Evolutionary conservation across 2,797 vertebrate species (phyloP), one percentile per base, ranked within the genome.

Genomic region (Parauchenoglanis punctatus): DNA sequence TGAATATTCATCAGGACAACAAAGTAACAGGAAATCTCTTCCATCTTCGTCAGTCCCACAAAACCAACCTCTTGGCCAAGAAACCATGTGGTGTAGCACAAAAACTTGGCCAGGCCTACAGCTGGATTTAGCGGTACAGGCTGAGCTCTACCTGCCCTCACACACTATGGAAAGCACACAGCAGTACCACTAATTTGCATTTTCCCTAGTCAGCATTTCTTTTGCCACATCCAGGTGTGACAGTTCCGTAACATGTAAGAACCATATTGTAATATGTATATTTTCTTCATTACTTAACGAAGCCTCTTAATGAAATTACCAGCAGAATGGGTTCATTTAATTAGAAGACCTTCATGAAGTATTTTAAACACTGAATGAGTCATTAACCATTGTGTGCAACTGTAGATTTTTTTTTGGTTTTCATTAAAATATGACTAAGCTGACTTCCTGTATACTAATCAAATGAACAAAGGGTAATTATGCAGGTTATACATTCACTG

Each of bases 61-160:
- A 92, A 90, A 83, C 91, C 91, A 67, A 91, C 90, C 6, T 89
- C 88, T 7, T 90, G 91, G 90, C 87, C 91, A 7, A 88, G 58
- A 18, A 89, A 91, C 73, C 88, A 81, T 13, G 84, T 91, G 7
- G 89, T 91, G 56, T 91, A 88, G 78, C 86, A 75, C 20, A 88
- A 89, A 18, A 84, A 83, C 18, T 81, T 85, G 8, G 78, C 63
- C 83, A 77, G 3, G 85, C 91, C 23, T 91, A 91, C 89, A 90
- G 91, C 67, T 91, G 89, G 89, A 89, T 92, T 81, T 83, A 88
- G 80, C 88, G 84, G 89, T 17, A n/a, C 4, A 6, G 81, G n/a
- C 44, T 28, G 20, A 23, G 83, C 40, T 23, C 35, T 56, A 10
- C 35, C 15, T 72, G 31, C 18, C 7, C 7, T 78, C 76, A 35